Evolutionary conservation across 1,140 invertebrate species (phyloP), one percentile per base, ranked within the genome.

Genomic region (Hirudo medicinalis): DNA sequence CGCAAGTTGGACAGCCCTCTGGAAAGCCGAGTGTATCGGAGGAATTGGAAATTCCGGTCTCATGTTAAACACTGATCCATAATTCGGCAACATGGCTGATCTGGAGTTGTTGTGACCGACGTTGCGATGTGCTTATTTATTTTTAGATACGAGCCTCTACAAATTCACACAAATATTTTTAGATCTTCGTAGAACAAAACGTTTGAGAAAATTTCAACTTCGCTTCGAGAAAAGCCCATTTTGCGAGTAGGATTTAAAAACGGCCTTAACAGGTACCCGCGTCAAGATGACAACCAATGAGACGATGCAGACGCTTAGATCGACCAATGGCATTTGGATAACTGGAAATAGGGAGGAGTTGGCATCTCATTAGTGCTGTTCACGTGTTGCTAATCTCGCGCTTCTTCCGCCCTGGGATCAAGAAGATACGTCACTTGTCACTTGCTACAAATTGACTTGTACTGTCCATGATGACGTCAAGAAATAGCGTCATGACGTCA

Each of bases 21-120:
- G 57, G 57, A 63, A 63, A 32, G 57, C 57, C 57, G 57, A 25
- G 57, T 63, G 57, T 22, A 63, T 63, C 22, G 57, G 57, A 25
- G 57, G 57, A 49, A 49, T 49, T 25, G 57, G 57, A 22, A 63
- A 32, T 22, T 32, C 22, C 22, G 57, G 57, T 32, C 19, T 63
- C 57, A 63, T 22, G 57, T 63, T 63, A 20, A 63, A 63, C 22
- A 63, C 19, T n/a, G 57, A 25, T 22, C 29, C 29, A 15, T 63
- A 63, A 32, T 32, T 63, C 22, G 22, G 57, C 19, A 32, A 13
- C 43, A 49, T 49, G 43, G 13, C 43, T 13, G 43, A 49, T 49
- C 43, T 49, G 43, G 15, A n/a, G n/a, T n/a, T 49, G 15, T 49
- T 49, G 1, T 13, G 43, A 49, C 15, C 11, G 43, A 49, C 11